Evolutionary conservation across 2,888 invertebrate genomes (phyloP).

Genomic region (Drosophila rubida): DNA sequence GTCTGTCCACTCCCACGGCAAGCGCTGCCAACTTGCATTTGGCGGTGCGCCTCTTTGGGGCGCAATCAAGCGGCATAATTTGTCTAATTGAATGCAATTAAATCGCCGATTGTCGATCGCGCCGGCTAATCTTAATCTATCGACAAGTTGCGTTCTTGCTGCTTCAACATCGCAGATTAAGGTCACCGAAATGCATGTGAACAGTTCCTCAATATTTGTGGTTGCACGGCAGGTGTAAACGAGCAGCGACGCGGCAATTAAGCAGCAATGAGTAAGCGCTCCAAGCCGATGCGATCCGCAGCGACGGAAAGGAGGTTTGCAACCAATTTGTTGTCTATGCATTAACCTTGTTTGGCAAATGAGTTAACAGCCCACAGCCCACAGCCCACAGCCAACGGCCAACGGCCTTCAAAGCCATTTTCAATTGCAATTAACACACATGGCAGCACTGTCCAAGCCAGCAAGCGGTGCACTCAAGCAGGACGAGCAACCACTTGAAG

Average conservation of each 20-base stretch:
- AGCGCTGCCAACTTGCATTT: conserved; percentile 42
- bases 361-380: conserved; percentile 8
- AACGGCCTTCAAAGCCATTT: conserved; percentile 67
- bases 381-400: no score
- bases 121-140: conserved; percentile 40
- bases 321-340: conserved; percentile 45
- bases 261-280: conserved; percentile 31
- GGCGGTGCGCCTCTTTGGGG: conserved; percentile 21
- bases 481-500: conserved; percentile 56
- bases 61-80: conserved; percentile 71
- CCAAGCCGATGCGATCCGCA: no score
- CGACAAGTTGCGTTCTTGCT: conserved; percentile 20
- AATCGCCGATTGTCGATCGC: conserved; percentile 24
- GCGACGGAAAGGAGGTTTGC: conserved; percentile 28
- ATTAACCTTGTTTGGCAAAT: conserved; percentile 71
- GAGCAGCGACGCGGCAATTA: conserved; percentile 40
- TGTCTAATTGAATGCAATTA: conserved; percentile 77
- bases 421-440: conserved; percentile 72
- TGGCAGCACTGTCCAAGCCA: conserved; percentile 33
- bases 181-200: conserved; percentile 58
- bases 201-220: conserved; percentile 73
- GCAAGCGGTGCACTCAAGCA: conserved; percentile 65
- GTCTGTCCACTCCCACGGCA: conserved; percentile 34
- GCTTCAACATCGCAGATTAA: conserved; percentile 45
- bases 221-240: conserved; percentile 33